A percentile compares a stretch with the other conserved stretches of the same genome.
Evolutionary conservation across 2,888 invertebrate species (phyloP).

Genomic region (Eupithecia abbreviata): DNA sequence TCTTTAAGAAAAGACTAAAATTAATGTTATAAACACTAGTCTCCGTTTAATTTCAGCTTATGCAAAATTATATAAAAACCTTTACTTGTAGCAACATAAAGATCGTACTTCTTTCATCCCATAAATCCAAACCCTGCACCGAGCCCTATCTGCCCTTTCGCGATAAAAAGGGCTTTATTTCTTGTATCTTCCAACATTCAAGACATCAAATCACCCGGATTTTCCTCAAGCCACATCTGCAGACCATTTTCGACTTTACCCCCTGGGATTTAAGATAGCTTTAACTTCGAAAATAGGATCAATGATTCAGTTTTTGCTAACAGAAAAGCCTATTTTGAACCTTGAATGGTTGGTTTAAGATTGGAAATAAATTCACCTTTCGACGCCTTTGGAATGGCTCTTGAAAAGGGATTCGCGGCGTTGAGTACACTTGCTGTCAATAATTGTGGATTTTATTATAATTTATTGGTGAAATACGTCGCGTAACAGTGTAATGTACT

Average conservation of each 20-base stretch:
- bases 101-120: background rate
- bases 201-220: constrained; percentile 25
- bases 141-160: constrained; percentile 14
- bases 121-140: constrained; percentile 24
- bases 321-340: background rate
- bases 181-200: constrained; percentile 23
- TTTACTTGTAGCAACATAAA: background rate
- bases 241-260: background rate
- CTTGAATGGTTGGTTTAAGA: background rate
- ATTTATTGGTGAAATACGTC: background rate
- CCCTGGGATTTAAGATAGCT: background rate
- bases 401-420: constrained; percentile 5
- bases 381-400: constrained; percentile 10
- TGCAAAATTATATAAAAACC: background rate
- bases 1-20: no score
- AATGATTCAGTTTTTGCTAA: background rate
- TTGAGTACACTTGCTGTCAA: constrained; percentile 17
- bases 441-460: background rate
- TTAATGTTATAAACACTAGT: no score
- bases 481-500: no score
- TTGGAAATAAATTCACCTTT: constrained; percentile 6
- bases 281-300: background rate
- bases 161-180: constrained; percentile 25
- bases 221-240: constrained; percentile 11
- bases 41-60: no score